phyloP scores from a whole-genome alignment of 1,140 invertebrate species.

The Reticulitermes speratus region DNA sequence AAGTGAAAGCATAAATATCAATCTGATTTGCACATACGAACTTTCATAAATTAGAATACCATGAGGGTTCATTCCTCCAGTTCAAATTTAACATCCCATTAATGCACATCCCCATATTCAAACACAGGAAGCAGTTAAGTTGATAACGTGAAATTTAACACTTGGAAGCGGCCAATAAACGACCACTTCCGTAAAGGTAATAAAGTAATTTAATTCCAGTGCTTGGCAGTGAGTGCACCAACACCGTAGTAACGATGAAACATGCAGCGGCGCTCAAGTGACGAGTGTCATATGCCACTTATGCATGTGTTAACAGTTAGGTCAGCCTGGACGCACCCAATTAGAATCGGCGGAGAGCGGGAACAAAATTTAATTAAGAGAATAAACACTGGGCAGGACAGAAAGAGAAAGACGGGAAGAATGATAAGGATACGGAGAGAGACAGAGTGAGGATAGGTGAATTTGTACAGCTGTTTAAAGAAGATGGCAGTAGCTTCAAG shows the following conservation, averaged over 20 bases:
- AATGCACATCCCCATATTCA: no score
- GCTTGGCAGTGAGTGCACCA: not conserved
- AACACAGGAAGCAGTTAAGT: no score
- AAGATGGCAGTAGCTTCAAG: not conserved
- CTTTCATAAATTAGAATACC: no score
- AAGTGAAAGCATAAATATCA: no score
- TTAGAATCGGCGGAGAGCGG: constrained; percentile 3
- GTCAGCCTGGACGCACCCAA: not conserved
- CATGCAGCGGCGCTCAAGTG: not conserved
- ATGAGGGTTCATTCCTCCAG: no score
- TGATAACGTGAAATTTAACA: no score
- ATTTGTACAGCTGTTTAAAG: not conserved
- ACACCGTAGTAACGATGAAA: not conserved
- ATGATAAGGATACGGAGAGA: not conserved
- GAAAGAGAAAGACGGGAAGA: not conserved
- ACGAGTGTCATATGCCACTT: not conserved
- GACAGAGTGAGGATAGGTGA: not conserved
- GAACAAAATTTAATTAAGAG: constrained; percentile 9
- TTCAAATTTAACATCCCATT: no score
- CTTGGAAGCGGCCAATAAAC: no score
- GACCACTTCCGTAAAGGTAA: not conserved
- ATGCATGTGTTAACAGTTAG: not conserved
- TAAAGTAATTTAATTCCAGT: not conserved
- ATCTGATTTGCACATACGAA: no score
- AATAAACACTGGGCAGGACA: not conserved